A percentile compares a stretch with the other conserved stretches of the same genome.
Evolutionary conservation across 2,113 vertebrate genomes (phyloP).

Genomic region (Ariopsis seemanni): DNA sequence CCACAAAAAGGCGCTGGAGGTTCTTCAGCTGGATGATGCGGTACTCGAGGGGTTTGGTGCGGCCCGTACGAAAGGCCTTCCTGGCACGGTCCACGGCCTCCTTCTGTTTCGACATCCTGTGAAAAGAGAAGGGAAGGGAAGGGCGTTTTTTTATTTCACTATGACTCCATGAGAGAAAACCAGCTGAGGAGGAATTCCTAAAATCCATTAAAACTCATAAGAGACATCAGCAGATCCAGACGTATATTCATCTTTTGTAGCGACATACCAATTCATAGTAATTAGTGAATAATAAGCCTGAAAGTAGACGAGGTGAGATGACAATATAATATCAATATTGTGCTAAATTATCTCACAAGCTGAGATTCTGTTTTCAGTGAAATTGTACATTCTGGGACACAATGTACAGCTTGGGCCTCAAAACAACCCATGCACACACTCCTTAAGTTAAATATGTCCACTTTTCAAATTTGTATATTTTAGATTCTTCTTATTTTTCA

Average conservation of each 20-base stretch:
- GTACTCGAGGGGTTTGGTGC: constrained; percentile 77
- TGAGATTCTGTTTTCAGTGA: not conserved
- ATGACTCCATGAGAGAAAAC: not conserved
- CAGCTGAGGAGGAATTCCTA: not conserved
- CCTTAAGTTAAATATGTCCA: no score
- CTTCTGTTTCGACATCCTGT: constrained; percentile 74
- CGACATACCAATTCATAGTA: not conserved
- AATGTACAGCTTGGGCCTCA: no score
- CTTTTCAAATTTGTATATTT: no score
- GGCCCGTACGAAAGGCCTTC: constrained; percentile 77
- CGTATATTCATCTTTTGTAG: not conserved
- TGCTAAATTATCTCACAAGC: not conserved
- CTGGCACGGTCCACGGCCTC: constrained; percentile 74
- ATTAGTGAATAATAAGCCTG: not conserved
- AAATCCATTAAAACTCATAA: not conserved
- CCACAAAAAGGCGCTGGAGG: constrained; percentile 75
- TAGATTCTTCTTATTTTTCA: no score
- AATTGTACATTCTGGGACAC: not conserved
- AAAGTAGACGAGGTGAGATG: not conserved
- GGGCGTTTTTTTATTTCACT: constrained; percentile 18
- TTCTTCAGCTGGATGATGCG: constrained; percentile 81
- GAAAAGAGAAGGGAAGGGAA: constrained; percentile 3
- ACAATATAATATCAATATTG: not conserved
- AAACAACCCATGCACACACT: no score
- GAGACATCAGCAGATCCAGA: not conserved